Evolutionary conservation across 2,888 invertebrate species (phyloP), one percentile per base, ranked within the genome.

Genomic region (Drosophila phalerata): DNA sequence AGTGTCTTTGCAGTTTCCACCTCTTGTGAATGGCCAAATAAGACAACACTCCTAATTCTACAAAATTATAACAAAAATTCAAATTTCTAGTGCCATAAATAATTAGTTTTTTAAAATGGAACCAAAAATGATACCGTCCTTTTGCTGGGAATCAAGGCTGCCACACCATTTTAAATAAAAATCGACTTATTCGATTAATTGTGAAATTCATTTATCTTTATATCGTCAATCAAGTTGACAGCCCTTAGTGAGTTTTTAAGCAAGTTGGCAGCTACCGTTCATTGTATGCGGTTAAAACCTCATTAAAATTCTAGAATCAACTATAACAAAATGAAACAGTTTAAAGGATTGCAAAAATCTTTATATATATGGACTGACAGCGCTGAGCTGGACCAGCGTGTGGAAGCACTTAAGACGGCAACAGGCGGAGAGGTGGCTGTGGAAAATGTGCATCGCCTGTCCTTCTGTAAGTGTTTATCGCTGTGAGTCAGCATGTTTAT

Each of bases 371-470:
- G 95, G 95, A 94, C 93, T 45, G 92, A 93, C 40, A 92, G 93
- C 65, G 91, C 91, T n/a, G 93, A 93, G 30, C 90, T 95, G 49
- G 93, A 93, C 81, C 93, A 93, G 80, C 93, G 94, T 32, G 93
- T 94, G 6, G 93, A 93, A 52, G 92, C 93, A 74, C 85, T 95
- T 8, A 93, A 94, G 88, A 89, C 89, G 60, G 83, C 92, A 13
- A 93, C 93, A 45, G 92, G 92, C 71, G 94, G 94, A 10, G 91
- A 93, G 63, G 93, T 95, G 48, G 93, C 93, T 77, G 88, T 95
- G 30, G 95, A 95, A 92, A 95, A 95, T 91, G 93, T 94, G 22
- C 93, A 94, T 79, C 94, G 94, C 89, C 92, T 95, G 32, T 92
- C 93, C 45, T 92, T 94, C 86, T 93, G 96, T 96, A 93, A 94